Evolutionary conservation across 2,888 invertebrate species (phyloP).

Genomic region (Limnephilus marmoratus): DNA sequence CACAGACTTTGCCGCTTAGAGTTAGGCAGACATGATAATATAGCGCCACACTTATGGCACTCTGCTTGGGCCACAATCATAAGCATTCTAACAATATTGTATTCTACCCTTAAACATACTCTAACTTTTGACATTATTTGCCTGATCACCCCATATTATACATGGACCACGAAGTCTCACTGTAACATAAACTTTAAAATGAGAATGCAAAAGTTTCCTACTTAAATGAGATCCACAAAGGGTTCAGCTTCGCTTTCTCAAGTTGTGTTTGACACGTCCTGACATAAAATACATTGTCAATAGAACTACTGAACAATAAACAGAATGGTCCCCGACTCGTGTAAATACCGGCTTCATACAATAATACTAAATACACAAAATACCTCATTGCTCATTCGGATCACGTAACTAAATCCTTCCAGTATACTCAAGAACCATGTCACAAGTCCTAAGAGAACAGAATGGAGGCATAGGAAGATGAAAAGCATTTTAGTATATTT

Average conservation of each 20-base stretch:
- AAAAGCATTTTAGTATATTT: constrained; percentile 54
- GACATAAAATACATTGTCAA: constrained; percentile 44
- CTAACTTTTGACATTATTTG: neutral
- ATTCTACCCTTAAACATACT: neutral
- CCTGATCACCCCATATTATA: neutral
- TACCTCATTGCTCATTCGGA: constrained; percentile 44
- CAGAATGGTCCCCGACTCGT: constrained; percentile 7
- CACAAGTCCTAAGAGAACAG: constrained; percentile 18
- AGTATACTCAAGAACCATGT: constrained; percentile 48
- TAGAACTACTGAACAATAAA: constrained; percentile 19
- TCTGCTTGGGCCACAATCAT: neutral
- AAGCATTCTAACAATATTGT: too few relatives aligned
- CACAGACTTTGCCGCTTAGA: too few relatives aligned
- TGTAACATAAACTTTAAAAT: neutral
- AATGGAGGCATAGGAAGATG: constrained; percentile 43
- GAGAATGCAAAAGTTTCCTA: neutral
- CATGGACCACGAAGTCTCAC: neutral
- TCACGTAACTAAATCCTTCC: constrained; percentile 55
- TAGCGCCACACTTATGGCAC: neutral
- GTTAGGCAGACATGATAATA: too few relatives aligned
- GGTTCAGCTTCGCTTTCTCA: neutral
- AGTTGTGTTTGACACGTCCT: constrained; percentile 8
- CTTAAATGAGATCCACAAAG: neutral
- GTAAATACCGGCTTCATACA: constrained; percentile 8
- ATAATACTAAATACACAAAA: constrained; percentile 39